These are phyloP conservation scores for Phortica okadai DNA, from an alignment of 2,888 invertebrate genomes.

Conservation along the genomic window DNA sequence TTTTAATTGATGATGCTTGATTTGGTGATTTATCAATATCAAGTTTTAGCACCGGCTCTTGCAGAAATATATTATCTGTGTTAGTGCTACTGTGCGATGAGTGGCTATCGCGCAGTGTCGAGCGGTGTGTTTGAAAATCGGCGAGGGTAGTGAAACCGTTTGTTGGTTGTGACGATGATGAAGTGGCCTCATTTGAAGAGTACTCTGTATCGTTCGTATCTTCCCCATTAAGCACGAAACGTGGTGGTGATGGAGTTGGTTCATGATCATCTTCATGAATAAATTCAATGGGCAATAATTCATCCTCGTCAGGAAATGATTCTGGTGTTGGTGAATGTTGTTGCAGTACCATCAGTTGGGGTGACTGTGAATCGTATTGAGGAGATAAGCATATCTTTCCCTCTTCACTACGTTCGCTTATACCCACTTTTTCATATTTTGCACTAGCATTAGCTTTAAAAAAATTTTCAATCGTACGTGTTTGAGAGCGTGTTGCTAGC, in stretches of 20 bases:
- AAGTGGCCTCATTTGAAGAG: conserved; percentile 36
- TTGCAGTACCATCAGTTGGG: background rate
- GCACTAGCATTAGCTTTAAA: conserved; percentile 69
- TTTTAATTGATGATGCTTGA: conserved; percentile 75
- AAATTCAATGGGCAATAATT: conserved; percentile 51
- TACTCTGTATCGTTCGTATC: conserved; percentile 52
- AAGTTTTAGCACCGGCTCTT: conserved; percentile 75
- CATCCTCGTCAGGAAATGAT: conserved; percentile 47
- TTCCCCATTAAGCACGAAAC: conserved; percentile 44
- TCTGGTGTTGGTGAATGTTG: conserved; percentile 27
- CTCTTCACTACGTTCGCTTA: conserved; percentile 31
- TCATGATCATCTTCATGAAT: conserved; percentile 48
- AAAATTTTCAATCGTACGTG: conserved; percentile 72
- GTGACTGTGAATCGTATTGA: conserved; percentile 1
- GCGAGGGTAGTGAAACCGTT: conserved; percentile 21
- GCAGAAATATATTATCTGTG: conserved; percentile 75
- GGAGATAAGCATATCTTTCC: conserved; percentile 36
- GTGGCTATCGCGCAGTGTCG: conserved; percentile 65
- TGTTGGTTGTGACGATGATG: background rate
- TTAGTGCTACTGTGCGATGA: conserved; percentile 62
- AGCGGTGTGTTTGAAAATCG: conserved; percentile 58
- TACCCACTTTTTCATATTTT: conserved; percentile 46
- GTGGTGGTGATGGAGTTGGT: conserved; percentile 35
- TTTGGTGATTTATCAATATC: conserved; percentile 76
- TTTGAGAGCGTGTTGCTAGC: conserved; percentile 73